Base-by-base conservation (phyloP, 2,797 vertebrate species). In the Dicrostonyx torquatus region DNA sequence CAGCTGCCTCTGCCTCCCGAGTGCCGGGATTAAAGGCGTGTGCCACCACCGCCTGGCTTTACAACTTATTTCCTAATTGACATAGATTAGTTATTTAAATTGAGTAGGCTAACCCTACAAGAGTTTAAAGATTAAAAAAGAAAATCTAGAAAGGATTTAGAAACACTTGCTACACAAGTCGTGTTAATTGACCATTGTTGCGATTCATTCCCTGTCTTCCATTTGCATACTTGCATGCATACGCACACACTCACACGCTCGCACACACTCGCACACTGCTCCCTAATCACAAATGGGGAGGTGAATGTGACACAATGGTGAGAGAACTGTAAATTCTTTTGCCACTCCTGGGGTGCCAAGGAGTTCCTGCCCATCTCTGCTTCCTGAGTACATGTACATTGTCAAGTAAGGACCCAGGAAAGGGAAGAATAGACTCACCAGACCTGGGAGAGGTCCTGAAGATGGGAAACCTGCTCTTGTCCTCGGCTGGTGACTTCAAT, bases 361-460 rank as follows among this genome's bases (percentile, higher is more conserved):
- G 43, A 18, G 14, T 50, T 43, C 86, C 22, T 55, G 62, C 73
- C 60, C n/a, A 14, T 26, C 82, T 31, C 90, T 37, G 22, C 14
- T 40, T 66, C 40, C 5, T 0, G 34, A 55, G 64, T 58, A 29
- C 50, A 66, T 50, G 13, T 10, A n/a, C 62, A 24, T 20, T 53
- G 48, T 11, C 34, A 66, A 20, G 64, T 17, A n/a, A 77, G 77
- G 43, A 86, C 82, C 48, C 64, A 18, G 31, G 43, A 55, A 58
- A 80, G 72, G 43, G 68, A 90, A 72, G 60, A 90, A 79, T 70
- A 53, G 84, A 97, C 97, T 97, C 95, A 97, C 97, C 97, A 50
- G 90, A 45, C 18, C 76, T 13, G 53, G 92, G 85, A 84, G 90
- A 55, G 53, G 26, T 43, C 78, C 93, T 45, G 37, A 55, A 92